Evolutionary conservation across 2,888 invertebrate genomes (phyloP).

Genomic region (Tortrix viridana): DNA sequence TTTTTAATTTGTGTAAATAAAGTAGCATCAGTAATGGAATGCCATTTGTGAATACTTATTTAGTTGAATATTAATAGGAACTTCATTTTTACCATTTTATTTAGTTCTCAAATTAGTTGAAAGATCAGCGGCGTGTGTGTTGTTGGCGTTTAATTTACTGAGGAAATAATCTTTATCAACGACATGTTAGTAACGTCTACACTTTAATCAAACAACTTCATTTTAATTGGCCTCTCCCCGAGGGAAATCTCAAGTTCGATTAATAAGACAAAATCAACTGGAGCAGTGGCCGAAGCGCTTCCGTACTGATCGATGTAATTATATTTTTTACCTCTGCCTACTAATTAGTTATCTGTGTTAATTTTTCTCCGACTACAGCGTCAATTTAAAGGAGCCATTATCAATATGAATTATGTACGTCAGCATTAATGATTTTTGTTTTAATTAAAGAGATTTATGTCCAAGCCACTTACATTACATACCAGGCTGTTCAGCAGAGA

Average conservation of each 20-base stretch:
- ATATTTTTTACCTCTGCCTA: conserved; percentile 54
- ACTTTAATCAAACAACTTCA: conserved; percentile 67
- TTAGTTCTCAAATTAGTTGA: conserved; percentile 42
- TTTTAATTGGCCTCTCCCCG: conserved; percentile 66
- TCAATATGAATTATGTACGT: conserved; percentile 20
- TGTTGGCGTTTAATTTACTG: conserved; percentile 62
- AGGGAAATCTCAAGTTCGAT: conserved; percentile 66
- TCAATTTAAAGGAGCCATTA: conserved; percentile 13
- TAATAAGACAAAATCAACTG: conserved; percentile 68
- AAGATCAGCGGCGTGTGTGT: conserved; percentile 53
- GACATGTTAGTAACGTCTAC: conserved; percentile 65
- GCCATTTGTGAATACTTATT: conserved; percentile 37
- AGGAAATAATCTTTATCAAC: conserved; percentile 62
- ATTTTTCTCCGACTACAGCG: conserved; percentile 15
- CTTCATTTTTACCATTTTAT: conserved; percentile 46
- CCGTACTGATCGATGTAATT: conserved; percentile 60
- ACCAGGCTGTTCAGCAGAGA: not conserved
- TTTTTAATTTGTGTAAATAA: conserved; percentile 26
- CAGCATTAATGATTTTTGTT: not conserved
- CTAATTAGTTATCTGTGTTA: conserved; percentile 48
- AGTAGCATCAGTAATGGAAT: conserved; percentile 3
- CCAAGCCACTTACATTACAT: not conserved
- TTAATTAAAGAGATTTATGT: conserved; percentile 13
- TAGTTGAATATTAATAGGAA: conserved; percentile 52
- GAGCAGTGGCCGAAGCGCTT: conserved; percentile 56